Percentiles rank a stretch among this genome's conserved stretches.
phyloP scores from a whole-genome alignment of 2,888 invertebrate species.

The Sinopyrophorus schimmeli region DNA sequence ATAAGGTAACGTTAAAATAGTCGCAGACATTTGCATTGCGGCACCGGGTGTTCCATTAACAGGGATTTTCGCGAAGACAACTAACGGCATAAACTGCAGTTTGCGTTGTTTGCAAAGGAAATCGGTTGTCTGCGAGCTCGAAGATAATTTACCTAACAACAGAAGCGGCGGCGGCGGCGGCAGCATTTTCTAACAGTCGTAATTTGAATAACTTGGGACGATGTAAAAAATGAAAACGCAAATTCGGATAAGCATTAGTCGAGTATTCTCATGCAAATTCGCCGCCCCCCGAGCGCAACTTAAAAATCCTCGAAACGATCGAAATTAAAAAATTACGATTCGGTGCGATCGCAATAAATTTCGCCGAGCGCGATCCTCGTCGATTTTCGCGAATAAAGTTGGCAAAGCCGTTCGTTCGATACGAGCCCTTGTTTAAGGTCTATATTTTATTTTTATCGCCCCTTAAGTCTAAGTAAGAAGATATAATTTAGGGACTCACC shows the following conservation, averaged over 20 bases:
- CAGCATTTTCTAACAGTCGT: too few species aligned
- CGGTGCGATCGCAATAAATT: too few species aligned
- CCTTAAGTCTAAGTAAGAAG: constrained; percentile 3
- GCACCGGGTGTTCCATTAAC: not conserved
- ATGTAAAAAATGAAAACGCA: constrained; percentile 6
- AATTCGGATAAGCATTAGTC: constrained; percentile 7
- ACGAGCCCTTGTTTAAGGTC: constrained; percentile 2
- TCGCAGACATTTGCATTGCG: too few species aligned
- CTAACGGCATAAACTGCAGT: constrained; percentile 21
- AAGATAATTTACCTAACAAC: constrained; percentile 21
- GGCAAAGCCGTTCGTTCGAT: too few species aligned
- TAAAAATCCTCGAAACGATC: too few species aligned
- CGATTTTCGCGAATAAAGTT: constrained; percentile 10
- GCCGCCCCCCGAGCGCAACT: too few species aligned
- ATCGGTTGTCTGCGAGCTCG: constrained; percentile 24
- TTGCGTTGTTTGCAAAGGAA: constrained; percentile 20
- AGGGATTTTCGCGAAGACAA: constrained; percentile 6
- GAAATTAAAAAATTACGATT: too few species aligned
- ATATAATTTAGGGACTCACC: constrained; percentile 54
- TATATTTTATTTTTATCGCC: constrained; percentile 14
- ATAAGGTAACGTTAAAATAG: too few species aligned
- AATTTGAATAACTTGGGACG: constrained; percentile 5
- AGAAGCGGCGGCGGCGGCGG: too few species aligned
- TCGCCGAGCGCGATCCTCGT: not conserved
- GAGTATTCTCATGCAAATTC: constrained; percentile 13